phyloP scores from a whole-genome alignment of 64 coral and sea anemone species.

The Porites lutea region DNA sequence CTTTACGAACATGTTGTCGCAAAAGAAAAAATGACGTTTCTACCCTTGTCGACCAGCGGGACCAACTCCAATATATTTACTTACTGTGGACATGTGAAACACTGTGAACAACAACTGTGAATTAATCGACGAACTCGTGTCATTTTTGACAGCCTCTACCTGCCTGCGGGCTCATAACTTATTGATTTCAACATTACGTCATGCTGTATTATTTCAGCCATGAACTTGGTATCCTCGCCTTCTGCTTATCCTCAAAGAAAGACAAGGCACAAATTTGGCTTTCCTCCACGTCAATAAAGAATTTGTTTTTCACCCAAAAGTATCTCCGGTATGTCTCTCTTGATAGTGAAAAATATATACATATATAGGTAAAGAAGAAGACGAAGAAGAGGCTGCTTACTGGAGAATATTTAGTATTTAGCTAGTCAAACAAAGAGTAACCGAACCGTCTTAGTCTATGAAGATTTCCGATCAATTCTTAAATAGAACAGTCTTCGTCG shows the following conservation, averaged over 20 bases:
- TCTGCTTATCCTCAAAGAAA: neutral
- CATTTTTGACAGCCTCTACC: neutral
- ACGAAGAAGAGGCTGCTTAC: too few species aligned
- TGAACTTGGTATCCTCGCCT: neutral
- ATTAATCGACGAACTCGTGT: neutral
- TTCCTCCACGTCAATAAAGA: too few species aligned
- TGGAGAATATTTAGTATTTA: too few species aligned
- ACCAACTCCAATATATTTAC: neutral
- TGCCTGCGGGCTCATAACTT: conserved; percentile 39
- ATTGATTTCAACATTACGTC: conserved; percentile 31
- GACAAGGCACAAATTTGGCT: neutral
- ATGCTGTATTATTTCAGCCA: neutral
- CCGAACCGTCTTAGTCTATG: too few species aligned
- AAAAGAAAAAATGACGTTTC: neutral
- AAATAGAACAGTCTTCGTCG: too few species aligned
- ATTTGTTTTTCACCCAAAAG: too few species aligned
- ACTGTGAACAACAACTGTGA: neutral
- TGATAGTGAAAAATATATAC: too few species aligned
- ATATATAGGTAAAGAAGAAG: too few species aligned
- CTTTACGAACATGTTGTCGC: conserved; percentile 21
- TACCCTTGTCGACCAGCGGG: neutral
- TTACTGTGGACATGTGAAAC: neutral
- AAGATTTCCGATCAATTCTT: too few species aligned
- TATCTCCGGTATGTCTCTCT: too few species aligned
- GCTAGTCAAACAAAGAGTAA: too few species aligned